Evolutionary conservation across 2,797 vertebrate species (phyloP).

Genomic region (Pantherophis alleghaniensis): DNA sequence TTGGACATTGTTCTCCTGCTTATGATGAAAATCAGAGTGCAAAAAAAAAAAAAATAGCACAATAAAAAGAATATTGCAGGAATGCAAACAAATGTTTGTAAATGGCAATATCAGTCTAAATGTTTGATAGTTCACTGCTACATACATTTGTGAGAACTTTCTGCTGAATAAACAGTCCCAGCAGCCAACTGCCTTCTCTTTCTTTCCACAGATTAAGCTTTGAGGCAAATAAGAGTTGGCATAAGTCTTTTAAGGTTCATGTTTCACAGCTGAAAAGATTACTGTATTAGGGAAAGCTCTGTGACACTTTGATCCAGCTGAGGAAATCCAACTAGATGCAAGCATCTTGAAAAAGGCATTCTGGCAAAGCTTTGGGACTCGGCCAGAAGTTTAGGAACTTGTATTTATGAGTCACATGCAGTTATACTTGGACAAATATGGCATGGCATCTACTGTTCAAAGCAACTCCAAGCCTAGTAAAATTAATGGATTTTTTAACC

Average conservation of each 20-base stretch:
- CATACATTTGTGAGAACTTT: constrained; percentile 40
- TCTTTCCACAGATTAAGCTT: constrained; percentile 30
- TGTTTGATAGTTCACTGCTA: not conserved
- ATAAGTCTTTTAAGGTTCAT: constrained; percentile 27
- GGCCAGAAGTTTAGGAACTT: constrained; percentile 65
- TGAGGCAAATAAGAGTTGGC: constrained; percentile 39
- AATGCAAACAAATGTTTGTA: constrained; percentile 24
- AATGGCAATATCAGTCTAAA: constrained; percentile 12
- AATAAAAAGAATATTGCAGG: not conserved
- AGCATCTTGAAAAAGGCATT: constrained; percentile 68
- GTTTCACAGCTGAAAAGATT: constrained; percentile 63
- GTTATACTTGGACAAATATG: constrained; percentile 77
- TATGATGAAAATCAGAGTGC: not conserved
- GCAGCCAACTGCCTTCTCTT: constrained; percentile 34
- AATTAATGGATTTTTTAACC: constrained; percentile 63
- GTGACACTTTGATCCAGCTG: constrained; percentile 51
- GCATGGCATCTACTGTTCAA: constrained; percentile 72
- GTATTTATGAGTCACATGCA: constrained; percentile 71
- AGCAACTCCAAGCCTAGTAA: constrained; percentile 55
- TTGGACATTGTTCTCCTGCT: not conserved
- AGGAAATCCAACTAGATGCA: constrained; percentile 68
- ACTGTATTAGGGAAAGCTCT: constrained; percentile 79
- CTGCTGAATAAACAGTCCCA: constrained; percentile 24
- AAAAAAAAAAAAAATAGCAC: not conserved
- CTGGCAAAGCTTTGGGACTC: constrained; percentile 68